phyloP scores from a whole-genome alignment of 2,113 vertebrate species.

The Taxidea taxus region DNA sequence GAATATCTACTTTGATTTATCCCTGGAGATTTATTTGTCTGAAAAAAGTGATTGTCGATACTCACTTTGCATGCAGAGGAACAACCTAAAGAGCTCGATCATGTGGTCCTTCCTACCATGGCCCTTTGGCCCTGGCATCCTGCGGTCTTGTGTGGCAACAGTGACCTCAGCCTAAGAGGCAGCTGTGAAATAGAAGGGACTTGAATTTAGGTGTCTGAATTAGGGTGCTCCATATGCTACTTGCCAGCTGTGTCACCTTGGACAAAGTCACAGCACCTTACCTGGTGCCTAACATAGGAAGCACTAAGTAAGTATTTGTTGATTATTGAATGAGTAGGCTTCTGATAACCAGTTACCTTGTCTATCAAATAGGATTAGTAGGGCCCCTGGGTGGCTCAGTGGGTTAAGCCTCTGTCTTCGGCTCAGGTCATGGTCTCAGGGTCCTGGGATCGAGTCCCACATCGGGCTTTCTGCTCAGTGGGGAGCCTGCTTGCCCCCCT shows the following conservation, averaged over 20 bases:
- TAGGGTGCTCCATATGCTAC: not conserved
- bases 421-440: too few species aligned
- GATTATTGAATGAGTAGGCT: not conserved
- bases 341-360: not conserved
- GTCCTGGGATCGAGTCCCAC: too few species aligned
- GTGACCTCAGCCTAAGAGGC: not conserved
- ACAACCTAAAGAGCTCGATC: not conserved
- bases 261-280: not conserved
- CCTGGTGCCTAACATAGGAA: not conserved
- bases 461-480: too few species aligned
- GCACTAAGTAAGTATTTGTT: not conserved
- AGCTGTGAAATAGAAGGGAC: not conserved
- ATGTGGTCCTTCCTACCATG: not conserved
- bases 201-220: not conserved
- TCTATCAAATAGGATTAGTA: not conserved
- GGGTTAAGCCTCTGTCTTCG: too few species aligned
- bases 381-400: too few species aligned
- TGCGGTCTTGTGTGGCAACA: not conserved
- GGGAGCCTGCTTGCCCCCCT: too few species aligned
- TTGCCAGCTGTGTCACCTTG: not conserved
- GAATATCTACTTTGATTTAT: not conserved
- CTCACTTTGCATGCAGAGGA: not conserved
- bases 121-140: not conserved
- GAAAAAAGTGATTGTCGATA: not conserved
- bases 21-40: not conserved